Conservation (phyloP, 2,888 invertebrate species). For the Caenorhabditis sulstoni region DNA sequence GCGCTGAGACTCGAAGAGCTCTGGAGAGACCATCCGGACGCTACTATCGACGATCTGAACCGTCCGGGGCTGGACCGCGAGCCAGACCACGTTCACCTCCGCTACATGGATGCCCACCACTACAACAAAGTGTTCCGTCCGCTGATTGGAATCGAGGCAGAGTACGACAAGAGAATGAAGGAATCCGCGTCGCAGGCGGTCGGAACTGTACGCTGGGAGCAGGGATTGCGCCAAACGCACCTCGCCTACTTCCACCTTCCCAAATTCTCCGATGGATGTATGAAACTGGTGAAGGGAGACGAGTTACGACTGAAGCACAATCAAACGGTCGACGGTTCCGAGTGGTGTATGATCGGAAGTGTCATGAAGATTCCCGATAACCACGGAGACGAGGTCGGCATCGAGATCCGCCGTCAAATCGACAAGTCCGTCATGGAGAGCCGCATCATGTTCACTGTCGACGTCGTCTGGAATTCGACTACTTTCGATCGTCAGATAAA, state of each 20-base stretch:
- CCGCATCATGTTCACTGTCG: constrained; percentile 95
- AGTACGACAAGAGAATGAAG: constrained; percentile 96
- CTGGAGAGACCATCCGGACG: constrained; percentile 98
- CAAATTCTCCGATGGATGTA: constrained; percentile 92
- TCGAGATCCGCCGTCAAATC: constrained; percentile 93
- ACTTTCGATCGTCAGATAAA: constrained; percentile 87
- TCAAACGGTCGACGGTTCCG: constrained; percentile 74
- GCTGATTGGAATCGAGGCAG: constrained; percentile 95
- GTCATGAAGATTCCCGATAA: constrained; percentile 89
- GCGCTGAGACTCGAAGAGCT: constrained; percentile 97
- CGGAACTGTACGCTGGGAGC: constrained; percentile 98
- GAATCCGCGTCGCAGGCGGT: constrained; percentile 92
- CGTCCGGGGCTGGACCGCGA: constrained; percentile 98
- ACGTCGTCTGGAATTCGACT: constrained; percentile 84
- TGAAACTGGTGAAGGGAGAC: constrained; percentile 99
- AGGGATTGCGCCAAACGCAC: constrained; percentile 96
- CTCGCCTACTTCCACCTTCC: constrained; percentile 97
- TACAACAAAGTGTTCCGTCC: constrained; percentile 99
- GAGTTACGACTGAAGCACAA: constrained; percentile 90
- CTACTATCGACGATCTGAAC: constrained; percentile 97
- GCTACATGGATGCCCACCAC: constrained; percentile 98
- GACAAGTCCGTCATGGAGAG: constrained; percentile 91
- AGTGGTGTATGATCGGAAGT: constrained; percentile 97
- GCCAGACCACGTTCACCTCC: constrained; percentile 89
- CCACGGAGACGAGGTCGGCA: constrained; percentile 97